Conservation (phyloP, 2,113 vertebrate genomes). For the Salvelinus alpinus region DNA sequence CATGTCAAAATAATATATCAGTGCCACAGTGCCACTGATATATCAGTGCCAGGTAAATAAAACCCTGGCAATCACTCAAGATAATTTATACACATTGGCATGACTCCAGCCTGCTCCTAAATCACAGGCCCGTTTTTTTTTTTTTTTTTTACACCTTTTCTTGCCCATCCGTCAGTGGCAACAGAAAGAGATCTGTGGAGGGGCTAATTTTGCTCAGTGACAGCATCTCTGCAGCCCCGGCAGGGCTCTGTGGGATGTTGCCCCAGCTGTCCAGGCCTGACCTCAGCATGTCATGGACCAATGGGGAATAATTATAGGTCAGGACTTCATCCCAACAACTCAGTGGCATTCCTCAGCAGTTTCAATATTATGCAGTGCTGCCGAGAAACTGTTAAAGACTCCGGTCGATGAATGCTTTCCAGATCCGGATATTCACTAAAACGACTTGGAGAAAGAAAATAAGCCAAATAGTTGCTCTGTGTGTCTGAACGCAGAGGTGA, state of each 20-base stretch:
- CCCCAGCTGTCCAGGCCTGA: slow-evolving; percentile 76
- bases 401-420: slow-evolving; percentile 54
- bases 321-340: slow-evolving; percentile 68
- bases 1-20: slow-evolving; percentile 1
- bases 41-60: slow-evolving; percentile 50
- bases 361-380: slow-evolving; percentile 61
- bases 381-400: slow-evolving; percentile 64
- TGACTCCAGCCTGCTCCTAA: slow-evolving; percentile 51
- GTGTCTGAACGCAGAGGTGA: slow-evolving; percentile 20
- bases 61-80: slow-evolving; percentile 40
- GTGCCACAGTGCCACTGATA: slow-evolving; percentile 8
- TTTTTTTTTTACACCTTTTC: slow-evolving; percentile 55
- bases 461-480: slow-evolving; percentile 32
- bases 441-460: slow-evolving; percentile 29
- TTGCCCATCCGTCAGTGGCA: slow-evolving; percentile 55
- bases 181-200: slow-evolving; percentile 48
- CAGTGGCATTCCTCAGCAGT: slow-evolving; percentile 67
- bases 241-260: slow-evolving; percentile 70
- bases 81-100: slow-evolving; percentile 65
- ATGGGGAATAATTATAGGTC: slow-evolving; percentile 79
- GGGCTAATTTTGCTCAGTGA: slow-evolving; percentile 71
- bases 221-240: slow-evolving; percentile 58
- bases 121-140: slow-evolving; percentile 44
- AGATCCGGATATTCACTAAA: slow-evolving; percentile 64
- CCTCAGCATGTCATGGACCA: slow-evolving; percentile 71